Percentiles rank a stretch among this genome's conserved stretches.
These are phyloP conservation scores for Vesta saturnalis DNA, from an alignment of 2,888 invertebrate genomes.

Conservation along the genomic window DNA sequence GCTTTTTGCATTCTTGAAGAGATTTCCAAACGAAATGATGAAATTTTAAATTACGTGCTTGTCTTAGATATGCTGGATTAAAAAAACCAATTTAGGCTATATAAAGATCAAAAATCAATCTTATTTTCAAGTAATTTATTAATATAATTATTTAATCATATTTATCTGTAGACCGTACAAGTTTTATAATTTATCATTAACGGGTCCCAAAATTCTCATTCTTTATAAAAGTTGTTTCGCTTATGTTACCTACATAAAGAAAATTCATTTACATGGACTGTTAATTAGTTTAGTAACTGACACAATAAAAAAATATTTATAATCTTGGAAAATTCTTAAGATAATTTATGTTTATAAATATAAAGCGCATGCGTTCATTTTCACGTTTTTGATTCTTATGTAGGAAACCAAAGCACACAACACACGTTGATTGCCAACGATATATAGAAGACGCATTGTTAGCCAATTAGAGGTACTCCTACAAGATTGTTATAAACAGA, in stretches of 20 bases:
- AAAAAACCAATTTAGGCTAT: not conserved
- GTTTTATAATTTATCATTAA: constrained; percentile 11
- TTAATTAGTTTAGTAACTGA: constrained; percentile 7
- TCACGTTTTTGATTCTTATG: constrained; percentile 54
- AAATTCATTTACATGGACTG: not conserved
- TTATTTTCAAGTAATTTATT: constrained; percentile 3
- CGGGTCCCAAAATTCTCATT: constrained; percentile 12
- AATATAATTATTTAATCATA: constrained; percentile 11
- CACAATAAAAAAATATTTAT: constrained; percentile 11
- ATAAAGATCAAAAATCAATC: not conserved
- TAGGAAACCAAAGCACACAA: constrained; percentile 45
- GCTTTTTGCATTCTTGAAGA: not conserved
- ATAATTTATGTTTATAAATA: constrained; percentile 42
- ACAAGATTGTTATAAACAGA: constrained; percentile 11
- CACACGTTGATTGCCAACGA: constrained; percentile 55
- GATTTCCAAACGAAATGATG: not conserved
- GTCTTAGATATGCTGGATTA: not conserved
- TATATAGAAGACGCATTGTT: constrained; percentile 52
- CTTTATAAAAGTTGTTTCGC: constrained; percentile 11
- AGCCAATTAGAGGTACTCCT: constrained; percentile 44
- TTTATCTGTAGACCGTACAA: constrained; percentile 8
- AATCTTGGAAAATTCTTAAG: constrained; percentile 31
- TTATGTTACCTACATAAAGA: not conserved
- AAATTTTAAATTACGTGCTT: not conserved
- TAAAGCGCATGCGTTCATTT: constrained; percentile 52